These are phyloP conservation scores for Noctua janthe DNA, from an alignment of 2,888 invertebrate genomes.

Conservation along the genomic window DNA sequence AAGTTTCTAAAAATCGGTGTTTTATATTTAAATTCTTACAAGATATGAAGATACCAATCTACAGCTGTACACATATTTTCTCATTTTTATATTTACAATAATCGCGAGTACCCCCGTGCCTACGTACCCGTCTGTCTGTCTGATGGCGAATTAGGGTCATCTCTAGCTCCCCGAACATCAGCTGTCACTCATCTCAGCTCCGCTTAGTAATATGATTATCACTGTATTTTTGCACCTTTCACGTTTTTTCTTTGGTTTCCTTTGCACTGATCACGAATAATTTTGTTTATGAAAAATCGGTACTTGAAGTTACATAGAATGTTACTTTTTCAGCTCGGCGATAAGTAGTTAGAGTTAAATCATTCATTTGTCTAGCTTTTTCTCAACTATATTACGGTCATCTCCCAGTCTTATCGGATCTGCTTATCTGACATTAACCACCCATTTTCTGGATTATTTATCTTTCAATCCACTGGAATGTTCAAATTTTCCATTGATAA, in stretches of 20 bases:
- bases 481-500: no score
- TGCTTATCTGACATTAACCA: background rate
- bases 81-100: slow-evolving; percentile 19
- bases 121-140: slow-evolving; percentile 65
- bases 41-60: background rate
- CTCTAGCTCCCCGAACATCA: slow-evolving; percentile 64
- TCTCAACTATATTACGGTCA: background rate
- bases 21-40: background rate
- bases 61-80: background rate
- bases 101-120: slow-evolving; percentile 18
- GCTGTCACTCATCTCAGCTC: slow-evolving; percentile 64
- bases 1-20: background rate
- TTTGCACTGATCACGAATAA: slow-evolving; percentile 10
- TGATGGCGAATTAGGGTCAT: slow-evolving; percentile 67
- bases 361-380: background rate
- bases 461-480: background rate
- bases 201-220: slow-evolving; percentile 60
- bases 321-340: background rate
- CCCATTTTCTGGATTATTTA: background rate
- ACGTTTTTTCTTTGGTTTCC: slow-evolving; percentile 23
- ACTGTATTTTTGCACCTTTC: slow-evolving; percentile 37
- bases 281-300: background rate
- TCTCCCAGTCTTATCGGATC: background rate
- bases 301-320: background rate
- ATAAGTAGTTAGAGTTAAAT: no score